These are phyloP conservation scores for Phenganax marumi DNA, from an alignment of 92 coral and sea anemone species.

Conservation along the genomic window DNA sequence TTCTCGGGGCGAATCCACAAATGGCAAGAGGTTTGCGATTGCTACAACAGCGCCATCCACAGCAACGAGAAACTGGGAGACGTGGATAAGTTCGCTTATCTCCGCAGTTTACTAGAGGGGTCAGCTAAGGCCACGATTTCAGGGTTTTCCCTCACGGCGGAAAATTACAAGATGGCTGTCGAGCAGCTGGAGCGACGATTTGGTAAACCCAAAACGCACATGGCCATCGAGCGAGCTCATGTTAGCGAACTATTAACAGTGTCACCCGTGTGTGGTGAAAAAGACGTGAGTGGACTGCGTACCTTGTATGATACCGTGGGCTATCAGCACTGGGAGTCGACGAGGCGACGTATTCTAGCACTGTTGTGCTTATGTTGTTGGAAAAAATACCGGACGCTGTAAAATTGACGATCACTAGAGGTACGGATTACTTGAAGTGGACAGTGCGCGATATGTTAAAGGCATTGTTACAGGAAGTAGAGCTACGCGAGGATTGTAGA, in stretches of 20 bases:
- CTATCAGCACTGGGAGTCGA: slow-evolving; percentile 24
- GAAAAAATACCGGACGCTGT: slow-evolving; percentile 45
- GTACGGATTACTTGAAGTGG: slow-evolving; percentile 41
- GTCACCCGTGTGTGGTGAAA: slow-evolving; percentile 14
- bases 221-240: slow-evolving; percentile 42
- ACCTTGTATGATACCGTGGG: slow-evolving; percentile 33
- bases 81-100: slow-evolving; percentile 49
- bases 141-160: slow-evolving; percentile 52
- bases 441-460: slow-evolving; percentile 38
- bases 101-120: slow-evolving; percentile 45
- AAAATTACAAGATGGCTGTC: slow-evolving; percentile 46
- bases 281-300: slow-evolving; percentile 31
- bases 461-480: slow-evolving; percentile 37
- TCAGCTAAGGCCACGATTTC: slow-evolving; percentile 45
- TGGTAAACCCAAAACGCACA: slow-evolving; percentile 26
- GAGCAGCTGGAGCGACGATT: slow-evolving; percentile 44
- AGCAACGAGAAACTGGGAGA: slow-evolving; percentile 29
- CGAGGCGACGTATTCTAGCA: slow-evolving; percentile 37
- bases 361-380: slow-evolving; percentile 51
- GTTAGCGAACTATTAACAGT: slow-evolving; percentile 43
- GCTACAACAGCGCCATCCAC: slow-evolving; percentile 42
- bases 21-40: slow-evolving; percentile 57
- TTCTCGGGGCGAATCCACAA: slow-evolving; percentile 40
- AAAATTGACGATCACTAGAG: slow-evolving; percentile 45
- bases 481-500: slow-evolving; percentile 40